phyloP scores from a whole-genome alignment of 2,888 invertebrate species.

The Meteorus cinctellus region DNA sequence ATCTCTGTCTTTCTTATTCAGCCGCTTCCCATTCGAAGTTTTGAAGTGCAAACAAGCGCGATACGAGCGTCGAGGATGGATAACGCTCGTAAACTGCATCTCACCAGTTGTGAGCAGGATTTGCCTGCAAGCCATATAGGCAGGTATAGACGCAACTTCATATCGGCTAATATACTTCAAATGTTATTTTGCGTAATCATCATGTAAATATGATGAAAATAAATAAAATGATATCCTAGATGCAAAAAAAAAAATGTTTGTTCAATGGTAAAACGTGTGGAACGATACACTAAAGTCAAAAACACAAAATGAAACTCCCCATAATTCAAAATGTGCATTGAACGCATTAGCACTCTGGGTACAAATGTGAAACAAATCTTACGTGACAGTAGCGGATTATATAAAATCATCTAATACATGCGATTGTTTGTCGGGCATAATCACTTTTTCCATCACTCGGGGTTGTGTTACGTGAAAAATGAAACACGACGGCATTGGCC shows the following conservation, averaged over 20 bases:
- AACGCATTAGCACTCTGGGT: background rate
- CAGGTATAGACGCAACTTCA: background rate
- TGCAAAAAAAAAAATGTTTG: background rate
- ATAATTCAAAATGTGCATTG: too few relatives aligned
- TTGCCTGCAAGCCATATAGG: background rate
- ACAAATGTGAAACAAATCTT: background rate
- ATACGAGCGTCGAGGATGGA: constrained; percentile 30
- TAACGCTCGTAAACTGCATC: constrained; percentile 28
- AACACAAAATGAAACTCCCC: too few relatives aligned
- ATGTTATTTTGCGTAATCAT: background rate
- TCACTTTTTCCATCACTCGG: constrained; percentile 18
- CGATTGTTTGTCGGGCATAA: constrained; percentile 46
- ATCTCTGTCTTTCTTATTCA: background rate
- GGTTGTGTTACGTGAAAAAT: constrained; percentile 52
- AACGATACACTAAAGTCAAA: too few relatives aligned
- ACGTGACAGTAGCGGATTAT: background rate
- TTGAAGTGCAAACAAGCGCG: constrained; percentile 30
- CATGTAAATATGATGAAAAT: background rate
- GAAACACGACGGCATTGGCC: constrained; percentile 43
- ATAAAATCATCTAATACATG: background rate
- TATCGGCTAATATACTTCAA: background rate
- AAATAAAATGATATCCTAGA: background rate
- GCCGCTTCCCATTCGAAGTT: constrained; percentile 18
- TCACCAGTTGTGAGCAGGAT: constrained; percentile 1
- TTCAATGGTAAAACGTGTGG: too few relatives aligned